Evolutionary conservation across 2,888 invertebrate genomes (phyloP).

Genomic region (Mimas tiliae): DNA sequence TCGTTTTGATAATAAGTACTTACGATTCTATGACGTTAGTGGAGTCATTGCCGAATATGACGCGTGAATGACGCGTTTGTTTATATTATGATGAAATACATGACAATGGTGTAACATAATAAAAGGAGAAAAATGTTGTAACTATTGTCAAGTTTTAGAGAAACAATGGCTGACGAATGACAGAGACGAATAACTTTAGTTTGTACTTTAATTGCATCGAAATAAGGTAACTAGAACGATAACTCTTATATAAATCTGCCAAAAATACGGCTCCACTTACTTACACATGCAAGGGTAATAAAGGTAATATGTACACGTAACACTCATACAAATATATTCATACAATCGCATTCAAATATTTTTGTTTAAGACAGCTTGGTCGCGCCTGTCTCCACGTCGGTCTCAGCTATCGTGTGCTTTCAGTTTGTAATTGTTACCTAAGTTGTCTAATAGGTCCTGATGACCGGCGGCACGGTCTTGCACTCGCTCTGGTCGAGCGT

Average conservation of each 20-base stretch:
- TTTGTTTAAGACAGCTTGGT: too few relatives aligned
- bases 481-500: constrained; percentile 94
- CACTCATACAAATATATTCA: too few relatives aligned
- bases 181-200: too few relatives aligned
- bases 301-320: too few relatives aligned
- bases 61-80: not conserved
- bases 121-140: not conserved
- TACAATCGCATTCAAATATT: too few relatives aligned
- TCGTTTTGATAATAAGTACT: not conserved
- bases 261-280: too few relatives aligned
- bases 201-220: too few relatives aligned
- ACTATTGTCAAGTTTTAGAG: not conserved
- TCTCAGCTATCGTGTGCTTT: not conserved
- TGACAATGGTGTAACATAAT: not conserved
- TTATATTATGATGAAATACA: not conserved
- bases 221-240: too few relatives aligned
- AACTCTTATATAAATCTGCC: too few relatives aligned
- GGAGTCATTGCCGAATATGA: not conserved
- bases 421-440: constrained; percentile 70
- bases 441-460: constrained; percentile 85
- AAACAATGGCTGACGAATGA: too few relatives aligned
- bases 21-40: not conserved
- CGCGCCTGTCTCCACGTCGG: too few relatives aligned
- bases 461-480: constrained; percentile 95
- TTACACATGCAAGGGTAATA: too few relatives aligned